phyloP scores from a whole-genome alignment of 1,140 invertebrate species.

The Leptestheria dahalacensis region DNA sequence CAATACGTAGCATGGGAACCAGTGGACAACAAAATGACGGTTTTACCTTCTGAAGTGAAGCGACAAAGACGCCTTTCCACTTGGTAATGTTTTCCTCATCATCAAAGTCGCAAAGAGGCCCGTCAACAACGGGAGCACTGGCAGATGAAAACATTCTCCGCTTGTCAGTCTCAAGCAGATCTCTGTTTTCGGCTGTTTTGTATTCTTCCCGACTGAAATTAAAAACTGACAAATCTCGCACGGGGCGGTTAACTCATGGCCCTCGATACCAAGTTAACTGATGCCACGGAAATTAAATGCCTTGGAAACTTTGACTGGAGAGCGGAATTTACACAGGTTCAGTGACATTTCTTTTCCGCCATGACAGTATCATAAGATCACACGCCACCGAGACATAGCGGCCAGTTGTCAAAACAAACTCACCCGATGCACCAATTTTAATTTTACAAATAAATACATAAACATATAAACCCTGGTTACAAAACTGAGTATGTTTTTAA shows the following conservation, averaged over 20 bases:
- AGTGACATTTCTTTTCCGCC: not conserved
- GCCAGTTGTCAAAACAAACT: too few relatives aligned
- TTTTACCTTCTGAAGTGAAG: conserved; percentile 34
- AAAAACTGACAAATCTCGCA: too few relatives aligned
- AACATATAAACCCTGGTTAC: too few relatives aligned
- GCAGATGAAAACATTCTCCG: conserved; percentile 37
- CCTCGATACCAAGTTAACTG: too few relatives aligned
- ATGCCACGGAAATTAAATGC: too few relatives aligned
- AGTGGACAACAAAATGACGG: conserved; percentile 5
- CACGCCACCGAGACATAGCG: too few relatives aligned
- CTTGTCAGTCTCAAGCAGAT: not conserved
- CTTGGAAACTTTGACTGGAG: not conserved
- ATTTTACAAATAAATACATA: too few relatives aligned
- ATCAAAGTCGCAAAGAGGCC: conserved; percentile 66
- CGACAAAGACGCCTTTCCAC: conserved; percentile 77
- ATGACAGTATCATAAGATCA: not conserved
- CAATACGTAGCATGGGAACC: too few relatives aligned
- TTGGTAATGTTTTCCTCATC: conserved; percentile 71
- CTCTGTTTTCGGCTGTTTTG: too few relatives aligned
- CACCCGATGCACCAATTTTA: too few relatives aligned
- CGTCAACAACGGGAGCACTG: conserved; percentile 35
- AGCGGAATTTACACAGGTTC: not conserved
- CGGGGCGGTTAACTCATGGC: too few relatives aligned
- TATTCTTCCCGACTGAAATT: not conserved
- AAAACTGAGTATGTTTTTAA: too few relatives aligned